phyloP scores from a whole-genome alignment of 53 echinoderm and acorn worm genomes.

The Stichopus horrens region DNA sequence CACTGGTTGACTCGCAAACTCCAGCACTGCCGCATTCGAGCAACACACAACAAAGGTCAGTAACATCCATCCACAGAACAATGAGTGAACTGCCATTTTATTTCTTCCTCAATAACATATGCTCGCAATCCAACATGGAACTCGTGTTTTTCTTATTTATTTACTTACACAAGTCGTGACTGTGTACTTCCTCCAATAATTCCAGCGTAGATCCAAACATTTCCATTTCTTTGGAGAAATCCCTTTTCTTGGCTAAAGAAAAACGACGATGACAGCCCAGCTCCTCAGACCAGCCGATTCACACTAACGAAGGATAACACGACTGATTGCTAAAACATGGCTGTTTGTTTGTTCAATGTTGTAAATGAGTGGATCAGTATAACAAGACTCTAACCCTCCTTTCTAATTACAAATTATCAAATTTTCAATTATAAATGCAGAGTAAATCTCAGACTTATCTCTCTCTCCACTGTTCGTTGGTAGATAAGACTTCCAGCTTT shows the following conservation, averaged over 20 bases:
- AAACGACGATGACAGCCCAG: too few relatives aligned
- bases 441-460: neutral
- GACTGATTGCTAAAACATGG: neutral
- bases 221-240: too few relatives aligned
- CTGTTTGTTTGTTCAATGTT: neutral
- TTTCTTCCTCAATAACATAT: too few relatives aligned
- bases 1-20: slow-evolving; percentile 46
- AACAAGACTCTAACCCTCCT: neutral
- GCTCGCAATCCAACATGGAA: too few relatives aligned
- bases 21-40: neutral
- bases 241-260: too few relatives aligned
- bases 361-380: neutral
- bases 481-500: too few relatives aligned
- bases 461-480: too few relatives aligned
- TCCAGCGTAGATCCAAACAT: too few relatives aligned
- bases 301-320: neutral
- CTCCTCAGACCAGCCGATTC: too few relatives aligned
- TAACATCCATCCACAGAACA: neutral
- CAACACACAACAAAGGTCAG: neutral
- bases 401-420: neutral
- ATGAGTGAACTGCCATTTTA: neutral
- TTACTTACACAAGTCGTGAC: too few relatives aligned
- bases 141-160: too few relatives aligned
- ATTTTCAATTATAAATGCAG: neutral
- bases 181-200: too few relatives aligned